A percentile compares a stretch with the other conserved stretches of the same genome.
Conservation (phyloP, 2,888 invertebrate species). For the Aphodius granarius region DNA sequence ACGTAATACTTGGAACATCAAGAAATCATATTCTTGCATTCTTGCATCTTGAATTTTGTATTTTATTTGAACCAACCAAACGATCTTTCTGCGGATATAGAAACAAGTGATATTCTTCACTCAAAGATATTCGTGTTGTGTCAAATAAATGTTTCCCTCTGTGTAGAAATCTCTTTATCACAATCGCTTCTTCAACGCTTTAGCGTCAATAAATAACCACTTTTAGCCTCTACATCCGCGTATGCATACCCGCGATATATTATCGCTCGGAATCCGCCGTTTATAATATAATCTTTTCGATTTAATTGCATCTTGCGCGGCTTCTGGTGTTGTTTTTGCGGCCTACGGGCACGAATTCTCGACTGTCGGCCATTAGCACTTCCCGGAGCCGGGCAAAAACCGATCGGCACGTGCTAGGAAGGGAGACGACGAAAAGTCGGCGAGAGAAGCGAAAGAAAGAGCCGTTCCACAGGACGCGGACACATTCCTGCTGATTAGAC, state of each 20-base stretch:
- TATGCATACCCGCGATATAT: neutral
- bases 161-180: too few species aligned
- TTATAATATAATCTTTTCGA: neutral
- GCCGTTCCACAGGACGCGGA: slow-evolving; percentile 33
- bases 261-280: neutral
- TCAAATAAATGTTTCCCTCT: too few species aligned
- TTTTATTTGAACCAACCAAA: too few species aligned
- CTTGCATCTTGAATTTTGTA: too few species aligned
- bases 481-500: slow-evolving; percentile 43
- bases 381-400: slow-evolving; percentile 14
- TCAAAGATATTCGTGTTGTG: too few species aligned
- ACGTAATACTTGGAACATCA: too few species aligned
- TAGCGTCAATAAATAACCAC: neutral
- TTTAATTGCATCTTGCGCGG: neutral
- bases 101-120: too few species aligned
- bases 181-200: neutral
- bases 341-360: neutral
- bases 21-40: too few species aligned
- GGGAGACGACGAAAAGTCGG: slow-evolving; percentile 37
- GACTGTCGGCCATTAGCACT: slow-evolving; percentile 1
- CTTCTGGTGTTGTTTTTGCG: neutral
- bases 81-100: too few species aligned
- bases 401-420: slow-evolving; percentile 36
- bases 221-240: neutral
- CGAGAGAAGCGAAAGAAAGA: slow-evolving; percentile 15